These are phyloP conservation scores for Agrotis puta DNA, from an alignment of 2,888 invertebrate species.

Conservation along the genomic window DNA sequence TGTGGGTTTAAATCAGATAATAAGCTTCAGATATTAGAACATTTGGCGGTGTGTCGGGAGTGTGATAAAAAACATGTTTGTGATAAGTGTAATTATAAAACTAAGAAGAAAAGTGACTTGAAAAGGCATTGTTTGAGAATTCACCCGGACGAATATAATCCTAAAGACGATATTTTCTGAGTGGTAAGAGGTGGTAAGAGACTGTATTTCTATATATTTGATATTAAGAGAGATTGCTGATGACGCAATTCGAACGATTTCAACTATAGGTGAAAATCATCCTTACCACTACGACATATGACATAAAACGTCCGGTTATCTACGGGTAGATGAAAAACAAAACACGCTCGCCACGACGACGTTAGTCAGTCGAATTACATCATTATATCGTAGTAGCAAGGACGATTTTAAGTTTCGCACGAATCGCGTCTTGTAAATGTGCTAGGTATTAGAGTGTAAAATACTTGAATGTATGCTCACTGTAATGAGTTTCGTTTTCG, in stretches of 20 bases:
- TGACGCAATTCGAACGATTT: too few relatives aligned
- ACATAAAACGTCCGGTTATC: too few relatives aligned
- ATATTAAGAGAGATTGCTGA: not conserved
- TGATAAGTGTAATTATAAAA: conserved; percentile 69
- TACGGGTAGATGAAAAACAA: too few relatives aligned
- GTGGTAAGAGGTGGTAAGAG: conserved; percentile 27
- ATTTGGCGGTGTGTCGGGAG: conserved; percentile 26
- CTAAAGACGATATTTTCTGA: not conserved
- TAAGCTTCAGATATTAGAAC: conserved; percentile 32
- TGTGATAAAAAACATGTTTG: conserved; percentile 62
- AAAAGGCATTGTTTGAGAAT: conserved; percentile 65
- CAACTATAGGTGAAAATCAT: too few relatives aligned
- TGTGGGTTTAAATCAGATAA: conserved; percentile 39
- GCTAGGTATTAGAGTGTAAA: not conserved
- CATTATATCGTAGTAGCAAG: too few relatives aligned
- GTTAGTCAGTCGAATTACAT: too few relatives aligned
- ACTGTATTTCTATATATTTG: conserved; percentile 12
- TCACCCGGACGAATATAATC: not conserved
- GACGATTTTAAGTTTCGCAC: too few relatives aligned
- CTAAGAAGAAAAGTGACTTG: conserved; percentile 71
- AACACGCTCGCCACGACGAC: too few relatives aligned
- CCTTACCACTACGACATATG: too few relatives aligned
- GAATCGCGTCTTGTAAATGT: not conserved
- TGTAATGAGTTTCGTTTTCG: too few relatives aligned
- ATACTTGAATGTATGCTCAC: not conserved